Percentiles rank a stretch among this genome's conserved stretches.
phyloP scores from a whole-genome alignment of 1,140 invertebrate species.

The Drosophila elegans region DNA sequence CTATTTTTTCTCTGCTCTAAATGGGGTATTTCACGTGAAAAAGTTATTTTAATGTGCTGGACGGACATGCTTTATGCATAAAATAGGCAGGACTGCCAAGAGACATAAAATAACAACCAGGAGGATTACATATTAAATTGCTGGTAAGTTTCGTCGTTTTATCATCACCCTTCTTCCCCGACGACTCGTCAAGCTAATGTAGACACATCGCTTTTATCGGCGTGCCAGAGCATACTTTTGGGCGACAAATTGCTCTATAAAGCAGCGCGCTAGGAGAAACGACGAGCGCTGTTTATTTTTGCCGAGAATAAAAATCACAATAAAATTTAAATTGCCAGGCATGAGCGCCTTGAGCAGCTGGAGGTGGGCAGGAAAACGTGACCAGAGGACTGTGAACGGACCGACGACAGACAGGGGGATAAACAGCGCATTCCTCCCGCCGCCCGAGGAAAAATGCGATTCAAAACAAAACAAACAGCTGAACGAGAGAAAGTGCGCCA shows the following conservation, averaged over 20 bases:
- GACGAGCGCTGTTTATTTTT: conserved; percentile 52
- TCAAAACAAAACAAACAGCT: conserved; percentile 82
- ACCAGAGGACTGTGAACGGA: conserved; percentile 38
- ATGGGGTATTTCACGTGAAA: conserved; percentile 3
- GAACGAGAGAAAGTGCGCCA: conserved; percentile 27
- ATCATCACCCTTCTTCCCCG: conserved; percentile 24
- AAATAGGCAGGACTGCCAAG: conserved; percentile 7
- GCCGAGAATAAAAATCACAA: conserved; percentile 67
- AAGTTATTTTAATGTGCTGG: conserved; percentile 17
- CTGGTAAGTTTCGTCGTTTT: conserved; percentile 24
- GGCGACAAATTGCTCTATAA: conserved; percentile 68
- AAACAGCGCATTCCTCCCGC: conserved; percentile 17
- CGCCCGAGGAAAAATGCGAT: conserved; percentile 47
- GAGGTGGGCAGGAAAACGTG: conserved; percentile 41
- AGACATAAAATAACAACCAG: conserved; percentile 5
- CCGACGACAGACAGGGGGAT: conserved; percentile 23
- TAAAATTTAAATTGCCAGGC: conserved; percentile 77
- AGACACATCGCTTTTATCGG: conserved; percentile 33
- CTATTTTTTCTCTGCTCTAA: background rate
- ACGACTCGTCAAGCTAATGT: conserved; percentile 24
- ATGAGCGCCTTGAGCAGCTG: conserved; percentile 18
- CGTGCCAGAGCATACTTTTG: conserved; percentile 37
- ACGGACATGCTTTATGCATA: background rate
- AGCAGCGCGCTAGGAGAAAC: conserved; percentile 5
- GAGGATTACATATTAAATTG: conserved; percentile 34